These are phyloP conservation scores for Pungitius pungitius DNA, from an alignment of 2,113 vertebrate species.

Conservation along the genomic window DNA sequence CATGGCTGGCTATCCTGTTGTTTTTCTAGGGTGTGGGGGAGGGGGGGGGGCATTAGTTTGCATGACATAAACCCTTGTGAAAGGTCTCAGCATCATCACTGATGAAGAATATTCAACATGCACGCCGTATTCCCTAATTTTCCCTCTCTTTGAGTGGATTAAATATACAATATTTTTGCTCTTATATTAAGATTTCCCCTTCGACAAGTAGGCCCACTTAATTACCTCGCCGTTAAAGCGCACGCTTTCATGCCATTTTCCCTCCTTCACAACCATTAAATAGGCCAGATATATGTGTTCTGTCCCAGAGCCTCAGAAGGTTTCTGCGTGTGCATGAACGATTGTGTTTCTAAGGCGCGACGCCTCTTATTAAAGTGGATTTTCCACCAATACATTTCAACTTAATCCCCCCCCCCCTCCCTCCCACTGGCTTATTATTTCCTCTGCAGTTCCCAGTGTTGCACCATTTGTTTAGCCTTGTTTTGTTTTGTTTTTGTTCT, in stretches of 20 bases:
- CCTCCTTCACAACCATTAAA: not conserved
- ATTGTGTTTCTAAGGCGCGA: conserved; percentile 14
- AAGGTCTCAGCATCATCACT: conserved; percentile 5
- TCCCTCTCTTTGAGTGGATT: not conserved
- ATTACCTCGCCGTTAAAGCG: not conserved
- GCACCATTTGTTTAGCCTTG: too few species aligned
- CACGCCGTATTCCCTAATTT: too few species aligned
- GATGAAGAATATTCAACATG: not conserved
- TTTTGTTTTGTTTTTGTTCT: too few species aligned
- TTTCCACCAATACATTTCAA: conserved; percentile 60
- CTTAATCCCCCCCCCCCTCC: conserved; percentile 32
- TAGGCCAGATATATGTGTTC: conserved; percentile 9
- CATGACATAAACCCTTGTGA: conserved; percentile 33
- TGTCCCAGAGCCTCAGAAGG: conserved; percentile 31
- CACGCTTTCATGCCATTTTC: not conserved
- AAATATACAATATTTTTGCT: not conserved
- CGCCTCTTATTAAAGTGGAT: conserved; percentile 58
- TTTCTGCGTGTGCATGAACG: conserved; percentile 10
- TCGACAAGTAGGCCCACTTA: not conserved
- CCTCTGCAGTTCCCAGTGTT: conserved; percentile 42
- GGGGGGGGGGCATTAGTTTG: conserved; percentile 16
- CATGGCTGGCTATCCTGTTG: not conserved
- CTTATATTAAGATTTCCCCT: not conserved
- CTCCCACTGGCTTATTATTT: conserved; percentile 42
- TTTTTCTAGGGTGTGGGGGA: too few species aligned